phyloP scores from a whole-genome alignment of 2,113 vertebrate genomes.

The Bombycilla garrulus region DNA sequence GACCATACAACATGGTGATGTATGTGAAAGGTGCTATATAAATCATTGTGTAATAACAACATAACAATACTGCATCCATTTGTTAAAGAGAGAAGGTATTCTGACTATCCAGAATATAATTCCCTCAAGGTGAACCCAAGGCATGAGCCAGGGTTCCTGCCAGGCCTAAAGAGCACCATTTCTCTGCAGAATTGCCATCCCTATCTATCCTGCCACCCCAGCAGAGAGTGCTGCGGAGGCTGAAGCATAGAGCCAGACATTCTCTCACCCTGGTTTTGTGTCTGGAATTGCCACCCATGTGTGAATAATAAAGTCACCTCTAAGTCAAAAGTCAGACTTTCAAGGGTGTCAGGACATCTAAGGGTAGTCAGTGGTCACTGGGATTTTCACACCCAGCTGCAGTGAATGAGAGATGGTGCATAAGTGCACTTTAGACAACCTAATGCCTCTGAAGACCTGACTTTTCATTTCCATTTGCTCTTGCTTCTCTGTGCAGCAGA shows the following conservation, averaged over 20 bases:
- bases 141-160: background rate
- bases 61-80: conserved; percentile 1
- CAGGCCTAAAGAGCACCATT: background rate
- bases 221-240: background rate
- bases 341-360: background rate
- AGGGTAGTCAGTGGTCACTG: background rate
- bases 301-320: background rate
- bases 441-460: background rate
- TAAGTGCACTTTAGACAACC: background rate
- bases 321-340: conserved; percentile 3
- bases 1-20: background rate
- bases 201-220: background rate
- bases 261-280: background rate
- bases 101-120: background rate
- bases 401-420: background rate
- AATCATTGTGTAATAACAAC: conserved; percentile 26
- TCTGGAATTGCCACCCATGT: background rate
- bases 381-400: background rate
- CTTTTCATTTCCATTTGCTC: background rate
- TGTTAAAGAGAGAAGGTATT: background rate
- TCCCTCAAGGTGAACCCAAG: conserved; percentile 16
- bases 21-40: conserved; percentile 24
- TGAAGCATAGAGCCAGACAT: background rate
- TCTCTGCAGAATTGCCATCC: background rate
- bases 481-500: background rate